Conservation (phyloP, 2,797 vertebrate species). For the Aldrovandia affinis region DNA sequence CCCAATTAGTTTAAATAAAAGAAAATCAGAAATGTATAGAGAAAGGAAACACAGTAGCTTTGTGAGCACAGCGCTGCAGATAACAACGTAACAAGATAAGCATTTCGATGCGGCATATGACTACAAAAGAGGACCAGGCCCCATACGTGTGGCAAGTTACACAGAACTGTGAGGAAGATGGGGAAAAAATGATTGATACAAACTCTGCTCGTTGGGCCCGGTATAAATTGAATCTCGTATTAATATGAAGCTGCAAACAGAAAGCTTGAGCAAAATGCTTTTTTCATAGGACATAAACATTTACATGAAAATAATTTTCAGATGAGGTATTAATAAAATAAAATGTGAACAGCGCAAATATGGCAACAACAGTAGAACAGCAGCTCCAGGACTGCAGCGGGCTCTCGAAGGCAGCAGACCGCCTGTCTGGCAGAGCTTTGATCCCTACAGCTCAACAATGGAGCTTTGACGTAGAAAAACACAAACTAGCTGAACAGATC, state of each 20-base stretch:
- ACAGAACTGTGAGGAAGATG: too few relatives aligned
- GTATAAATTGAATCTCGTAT: background rate
- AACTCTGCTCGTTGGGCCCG: too few relatives aligned
- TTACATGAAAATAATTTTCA: background rate
- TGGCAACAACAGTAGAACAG: background rate
- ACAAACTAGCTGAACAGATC: background rate
- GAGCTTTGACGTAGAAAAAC: background rate
- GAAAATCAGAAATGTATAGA: background rate
- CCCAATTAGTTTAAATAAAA: conserved; percentile 7
- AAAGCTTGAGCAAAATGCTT: background rate
- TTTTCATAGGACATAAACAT: background rate
- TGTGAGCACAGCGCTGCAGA: background rate
- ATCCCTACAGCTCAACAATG: background rate
- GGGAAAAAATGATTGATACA: too few relatives aligned
- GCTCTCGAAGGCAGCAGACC: background rate
- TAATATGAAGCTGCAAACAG: background rate
- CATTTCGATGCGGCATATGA: too few relatives aligned
- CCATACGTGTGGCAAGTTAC: too few relatives aligned
- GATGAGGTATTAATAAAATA: background rate
- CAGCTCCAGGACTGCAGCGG: background rate
- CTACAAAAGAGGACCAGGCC: too few relatives aligned
- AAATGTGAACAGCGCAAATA: background rate
- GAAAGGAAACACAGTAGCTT: background rate
- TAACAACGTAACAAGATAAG: background rate
- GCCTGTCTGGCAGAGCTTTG: background rate